Base-by-base conservation (phyloP, 2,888 invertebrate species). In the Smittia sp. region DNA sequence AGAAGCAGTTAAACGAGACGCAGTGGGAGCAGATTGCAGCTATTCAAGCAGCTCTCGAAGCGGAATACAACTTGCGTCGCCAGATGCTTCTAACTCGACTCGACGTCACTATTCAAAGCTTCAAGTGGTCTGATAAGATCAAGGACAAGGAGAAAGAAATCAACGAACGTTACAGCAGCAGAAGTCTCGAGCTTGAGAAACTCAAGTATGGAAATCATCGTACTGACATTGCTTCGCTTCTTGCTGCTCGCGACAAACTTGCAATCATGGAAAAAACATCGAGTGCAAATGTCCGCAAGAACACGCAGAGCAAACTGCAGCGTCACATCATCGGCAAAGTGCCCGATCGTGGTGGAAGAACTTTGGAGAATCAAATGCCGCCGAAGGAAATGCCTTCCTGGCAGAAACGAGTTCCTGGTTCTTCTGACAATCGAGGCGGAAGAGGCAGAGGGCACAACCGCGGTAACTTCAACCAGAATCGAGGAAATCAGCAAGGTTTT, bases 361-460 rank as follows among this genome's bases (percentile, higher is more conserved):
- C 97, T 0, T 88, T 90, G 77, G 98, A 98, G 78, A 90, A 93
- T 77, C 92, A 93, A 75, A 90, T 94, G 0, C 98, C 98, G 0
- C 95, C 96, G 0, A 96, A 96, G 0, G 98, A 98, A 84, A 97
- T 98, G 96, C 98, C 98, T 0, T 90, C 94, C 0, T 98, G 97
- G 94, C 89, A 90, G 79, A 92, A 94, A 11, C 3, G 69, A 15
- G 25, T 54, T 13, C 76, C 78, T 65, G 76, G 77, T 75, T 77
- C 69, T 11, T 18, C 32, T 13, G 18, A 52, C 22, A 15, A n/a
- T 39, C 63, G 75, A 27, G 74, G 77, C n/a, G 78, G 78, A n/a
- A 77, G 79, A 6, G 77, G 79, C 15, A 77, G 79, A 9, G 76
- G 79, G 38, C 75, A 70, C 9, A 75, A 74, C 11, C 3, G 52